Conservation (phyloP, 2,113 vertebrate genomes). For the Boleophthalmus pectinirostris region DNA sequence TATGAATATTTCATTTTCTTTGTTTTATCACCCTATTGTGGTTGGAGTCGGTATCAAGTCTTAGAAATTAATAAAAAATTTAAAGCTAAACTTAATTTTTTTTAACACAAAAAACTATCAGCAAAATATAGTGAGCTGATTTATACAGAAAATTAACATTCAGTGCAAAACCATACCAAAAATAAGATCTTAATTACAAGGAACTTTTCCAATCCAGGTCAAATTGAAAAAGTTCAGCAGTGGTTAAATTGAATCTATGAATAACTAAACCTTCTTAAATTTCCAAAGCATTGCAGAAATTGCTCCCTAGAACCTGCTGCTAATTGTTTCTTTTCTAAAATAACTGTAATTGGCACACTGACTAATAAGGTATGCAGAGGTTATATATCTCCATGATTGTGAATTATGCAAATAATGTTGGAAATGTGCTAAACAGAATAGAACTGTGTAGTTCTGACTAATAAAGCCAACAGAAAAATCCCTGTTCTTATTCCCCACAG, state of each 20-base stretch:
- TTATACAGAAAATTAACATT: no score
- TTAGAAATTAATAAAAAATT: no score
- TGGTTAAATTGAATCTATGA: not conserved
- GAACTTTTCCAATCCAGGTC: not conserved
- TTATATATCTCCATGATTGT: conserved; percentile 24
- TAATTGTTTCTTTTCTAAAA: conserved; percentile 15
- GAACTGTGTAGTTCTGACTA: conserved; percentile 34
- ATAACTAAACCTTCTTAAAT: conserved; percentile 3
- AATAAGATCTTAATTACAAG: not conserved
- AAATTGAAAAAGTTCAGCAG: not conserved
- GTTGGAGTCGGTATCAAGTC: no score
- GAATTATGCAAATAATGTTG: conserved; percentile 39
- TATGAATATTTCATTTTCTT: no score
- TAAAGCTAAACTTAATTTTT: no score
- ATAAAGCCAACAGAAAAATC: conserved; percentile 28
- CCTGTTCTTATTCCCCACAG: conserved; percentile 33
- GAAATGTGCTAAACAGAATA: conserved; percentile 36
- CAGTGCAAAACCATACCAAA: not conserved
- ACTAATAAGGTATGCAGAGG: conserved; percentile 20
- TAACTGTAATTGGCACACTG: conserved; percentile 19
- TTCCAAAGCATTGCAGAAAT: conserved; percentile 15
- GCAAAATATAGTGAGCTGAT: no score
- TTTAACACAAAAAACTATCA: no score
- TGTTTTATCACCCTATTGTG: no score
- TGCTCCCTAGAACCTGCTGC: conserved; percentile 9